Percentiles rank a stretch among this genome's conserved stretches.
phyloP scores from a whole-genome alignment of 2,888 invertebrate species.

The Abscondita cerata region DNA sequence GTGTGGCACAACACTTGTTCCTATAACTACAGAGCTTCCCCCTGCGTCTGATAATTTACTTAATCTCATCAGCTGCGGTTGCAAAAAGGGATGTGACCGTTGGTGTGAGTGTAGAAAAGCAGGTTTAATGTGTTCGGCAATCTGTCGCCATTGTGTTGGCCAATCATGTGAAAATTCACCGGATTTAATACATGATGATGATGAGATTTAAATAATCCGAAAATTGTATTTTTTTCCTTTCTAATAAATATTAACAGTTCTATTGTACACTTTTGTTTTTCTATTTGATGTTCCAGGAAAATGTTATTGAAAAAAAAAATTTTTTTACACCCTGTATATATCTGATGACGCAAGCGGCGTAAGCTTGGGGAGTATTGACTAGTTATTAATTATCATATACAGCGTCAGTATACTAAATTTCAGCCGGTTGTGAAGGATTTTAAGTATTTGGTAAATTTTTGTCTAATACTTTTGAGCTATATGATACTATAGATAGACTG shows the following conservation, averaged over 20 bases:
- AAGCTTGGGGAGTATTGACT: neutral
- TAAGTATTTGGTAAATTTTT: too few species aligned
- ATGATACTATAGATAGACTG: too few species aligned
- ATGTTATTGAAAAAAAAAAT: neutral
- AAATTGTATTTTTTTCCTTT: neutral
- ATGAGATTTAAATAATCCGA: too few species aligned
- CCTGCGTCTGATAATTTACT: constrained; percentile 8
- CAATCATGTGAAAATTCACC: neutral
- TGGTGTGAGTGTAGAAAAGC: constrained; percentile 11
- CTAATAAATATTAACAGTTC: neutral
- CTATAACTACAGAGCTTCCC: constrained; percentile 4
- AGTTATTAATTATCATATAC: neutral
- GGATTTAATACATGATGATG: neutral
- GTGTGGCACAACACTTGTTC: constrained; percentile 5
- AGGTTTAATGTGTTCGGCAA: neutral
- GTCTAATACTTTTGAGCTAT: too few species aligned
- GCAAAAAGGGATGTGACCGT: neutral
- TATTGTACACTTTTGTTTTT: neutral
- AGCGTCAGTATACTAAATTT: neutral
- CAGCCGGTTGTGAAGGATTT: too few species aligned
- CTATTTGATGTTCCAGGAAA: neutral
- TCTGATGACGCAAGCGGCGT: neutral
- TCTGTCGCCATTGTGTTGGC: neutral
- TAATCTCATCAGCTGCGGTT: constrained; percentile 11
- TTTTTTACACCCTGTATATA: neutral